Evolutionary conservation across 2,113 vertebrate genomes (phyloP), one percentile per base, ranked within the genome.

Genomic region (Suncus etruscus): DNA sequence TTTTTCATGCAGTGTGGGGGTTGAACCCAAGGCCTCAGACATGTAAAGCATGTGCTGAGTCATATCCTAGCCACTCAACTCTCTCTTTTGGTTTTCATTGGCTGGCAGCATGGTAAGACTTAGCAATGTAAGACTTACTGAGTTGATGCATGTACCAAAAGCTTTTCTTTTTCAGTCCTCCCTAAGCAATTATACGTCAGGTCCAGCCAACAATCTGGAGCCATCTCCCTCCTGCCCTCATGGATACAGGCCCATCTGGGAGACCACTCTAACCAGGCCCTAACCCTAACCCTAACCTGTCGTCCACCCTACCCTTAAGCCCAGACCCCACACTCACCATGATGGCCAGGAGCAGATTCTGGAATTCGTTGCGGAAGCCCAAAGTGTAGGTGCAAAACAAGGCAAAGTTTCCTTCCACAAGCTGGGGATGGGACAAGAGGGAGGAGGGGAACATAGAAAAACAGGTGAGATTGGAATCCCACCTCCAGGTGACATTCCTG

Each of bases 341-440:
- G 97, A 99, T 99, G 91, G 98, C 98, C 96, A 99, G 97, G 9
- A 99, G 98, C 51, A 99, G 98, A 94, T 99, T 99, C 97, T 99
- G 99, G 95, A 98, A 99, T 87, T 99, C 98, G 0, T 99, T 97
- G 69, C 98, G 98, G 94, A 99, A 99, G 83, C 98, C 98, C 72
- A 99, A 96, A 22, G 99, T 98, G n/a, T 99, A 98, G 73, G 98
- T 99, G 93, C 99, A 98, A 97, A 99, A 99, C 68, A 99, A 98
- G 15, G 99, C 99, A n/a, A 99, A 99, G 97, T 99, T 99, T 32
- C 99, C 99, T 31, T 99, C 99, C 89, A 99, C 97, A 24, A 99
- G 97, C 99, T 99, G 97, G 0, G 95, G 61, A 25, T 63, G 4
- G 74, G 5, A 12, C 3, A 54, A n/a, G 27, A 58, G 88, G 25